Conservation (phyloP, 37 sponge, comb jelly and placozoan genomes). For the Oopsacas minuta region DNA sequence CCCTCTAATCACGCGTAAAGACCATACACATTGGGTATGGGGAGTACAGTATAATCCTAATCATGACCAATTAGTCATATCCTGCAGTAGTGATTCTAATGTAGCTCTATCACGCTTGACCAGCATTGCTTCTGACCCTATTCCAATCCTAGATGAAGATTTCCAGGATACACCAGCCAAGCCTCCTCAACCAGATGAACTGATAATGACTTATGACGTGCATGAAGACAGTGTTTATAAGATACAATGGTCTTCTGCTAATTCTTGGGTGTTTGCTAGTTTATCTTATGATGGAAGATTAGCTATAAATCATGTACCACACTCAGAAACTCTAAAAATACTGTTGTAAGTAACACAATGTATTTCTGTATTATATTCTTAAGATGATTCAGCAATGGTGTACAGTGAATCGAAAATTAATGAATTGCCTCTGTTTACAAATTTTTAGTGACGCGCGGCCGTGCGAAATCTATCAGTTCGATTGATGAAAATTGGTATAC, state of each 20-base stretch:
- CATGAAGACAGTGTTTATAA: slow-evolving; percentile 96
- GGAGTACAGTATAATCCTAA: slow-evolving; percentile 70
- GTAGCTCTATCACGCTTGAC: slow-evolving; percentile 61
- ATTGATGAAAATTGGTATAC: no score
- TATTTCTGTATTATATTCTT: background rate
- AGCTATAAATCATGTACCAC: slow-evolving; percentile 84
- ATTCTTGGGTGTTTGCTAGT: slow-evolving; percentile 97
- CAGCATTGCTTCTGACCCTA: slow-evolving; percentile 75
- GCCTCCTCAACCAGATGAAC: slow-evolving; percentile 35
- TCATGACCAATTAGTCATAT: slow-evolving; percentile 81
- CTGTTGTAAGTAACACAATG: slow-evolving; percentile 7
- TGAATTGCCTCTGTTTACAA: no score
- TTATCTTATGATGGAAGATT: slow-evolving; percentile 92
- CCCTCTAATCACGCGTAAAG: slow-evolving; percentile 57
- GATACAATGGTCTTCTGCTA: slow-evolving; percentile 72
- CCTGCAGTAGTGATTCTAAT: slow-evolving; percentile 71
- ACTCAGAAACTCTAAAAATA: slow-evolving; percentile 22
- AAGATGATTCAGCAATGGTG: no score
- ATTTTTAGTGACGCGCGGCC: no score
- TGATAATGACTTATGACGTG: slow-evolving; percentile 67
- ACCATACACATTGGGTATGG: slow-evolving; percentile 99
- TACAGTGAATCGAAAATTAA: no score
- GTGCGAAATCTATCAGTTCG: no score
- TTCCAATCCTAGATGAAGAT: slow-evolving; percentile 44
- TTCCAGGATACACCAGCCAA: background rate